These are phyloP conservation scores for Dicyrtoma fusca DNA, from an alignment of 2,888 invertebrate species.

Conservation along the genomic window DNA sequence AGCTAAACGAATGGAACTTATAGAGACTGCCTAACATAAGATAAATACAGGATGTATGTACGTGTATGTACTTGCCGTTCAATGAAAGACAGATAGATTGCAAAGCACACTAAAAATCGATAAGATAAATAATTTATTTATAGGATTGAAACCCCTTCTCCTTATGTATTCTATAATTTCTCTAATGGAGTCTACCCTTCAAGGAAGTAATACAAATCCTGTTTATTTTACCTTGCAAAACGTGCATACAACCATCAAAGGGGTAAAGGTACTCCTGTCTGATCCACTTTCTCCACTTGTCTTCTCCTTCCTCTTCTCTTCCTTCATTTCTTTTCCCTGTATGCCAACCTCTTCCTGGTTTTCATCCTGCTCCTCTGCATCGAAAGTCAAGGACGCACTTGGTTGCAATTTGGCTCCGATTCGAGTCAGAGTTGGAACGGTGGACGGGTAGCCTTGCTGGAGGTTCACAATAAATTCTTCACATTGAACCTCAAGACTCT, in stretches of 20 bases:
- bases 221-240: slow-evolving; percentile 13
- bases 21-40: no score
- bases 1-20: no score
- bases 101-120: slow-evolving; percentile 6
- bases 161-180: slow-evolving; percentile 21
- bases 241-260: neutral
- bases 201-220: slow-evolving; percentile 22
- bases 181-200: slow-evolving; percentile 21
- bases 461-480: slow-evolving; percentile 37
- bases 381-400: neutral
- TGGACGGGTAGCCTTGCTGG: slow-evolving; percentile 37
- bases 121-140: slow-evolving; percentile 18
- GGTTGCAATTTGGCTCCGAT: slow-evolving; percentile 37
- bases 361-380: neutral
- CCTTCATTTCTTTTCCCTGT: neutral
- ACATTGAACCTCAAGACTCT: slow-evolving; percentile 29
- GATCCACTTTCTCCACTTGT: neutral
- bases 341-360: no score
- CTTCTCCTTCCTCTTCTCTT: neutral
- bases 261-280: neutral
- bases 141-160: slow-evolving; percentile 9
- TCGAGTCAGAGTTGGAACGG: slow-evolving; percentile 38
- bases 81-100: slow-evolving; percentile 13
- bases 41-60: no score
- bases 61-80: no score